These are phyloP conservation scores for Scolopax bukidnonensis DNA, from an alignment of 2,797 vertebrate species.

Conservation along the genomic window DNA sequence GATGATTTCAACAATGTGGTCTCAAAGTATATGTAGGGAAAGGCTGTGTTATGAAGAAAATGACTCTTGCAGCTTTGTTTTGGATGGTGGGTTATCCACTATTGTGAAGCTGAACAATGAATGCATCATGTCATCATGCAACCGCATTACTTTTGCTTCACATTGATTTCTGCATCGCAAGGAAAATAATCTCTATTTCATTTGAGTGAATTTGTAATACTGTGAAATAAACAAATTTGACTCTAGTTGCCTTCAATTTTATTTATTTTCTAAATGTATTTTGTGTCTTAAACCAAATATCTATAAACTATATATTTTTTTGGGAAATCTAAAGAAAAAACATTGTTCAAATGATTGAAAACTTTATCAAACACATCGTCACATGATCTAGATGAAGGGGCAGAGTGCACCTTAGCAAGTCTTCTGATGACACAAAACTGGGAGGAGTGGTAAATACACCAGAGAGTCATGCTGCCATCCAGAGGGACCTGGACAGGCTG, in stretches of 20 bases:
- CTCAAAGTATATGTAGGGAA: not conserved
- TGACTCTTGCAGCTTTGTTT: not conserved
- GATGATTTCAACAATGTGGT: not conserved
- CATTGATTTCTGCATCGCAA: not conserved
- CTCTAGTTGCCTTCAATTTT: rapidly evolving
- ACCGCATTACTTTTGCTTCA: not conserved
- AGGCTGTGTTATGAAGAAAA: not conserved
- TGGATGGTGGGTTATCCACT: not conserved
- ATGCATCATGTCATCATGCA: not conserved
- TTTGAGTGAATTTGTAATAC: not conserved
- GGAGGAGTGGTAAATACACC: not conserved
- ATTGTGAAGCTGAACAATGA: not conserved
- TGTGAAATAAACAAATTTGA: not conserved
- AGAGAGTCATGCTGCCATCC: not conserved
- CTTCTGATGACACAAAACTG: not conserved
- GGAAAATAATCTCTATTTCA: not conserved
- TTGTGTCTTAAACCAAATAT: not conserved
- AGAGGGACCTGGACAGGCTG: not conserved
- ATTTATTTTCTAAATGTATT: not conserved
- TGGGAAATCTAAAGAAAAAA: not conserved
- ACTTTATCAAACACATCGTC: not conserved
- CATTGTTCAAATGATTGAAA: not conserved
- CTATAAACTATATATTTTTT: not conserved
- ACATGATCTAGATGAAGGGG: not conserved
- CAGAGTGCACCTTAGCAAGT: not conserved